phyloP scores from a whole-genome alignment of 2,797 vertebrate genomes.

The Hirundo rustica region DNA sequence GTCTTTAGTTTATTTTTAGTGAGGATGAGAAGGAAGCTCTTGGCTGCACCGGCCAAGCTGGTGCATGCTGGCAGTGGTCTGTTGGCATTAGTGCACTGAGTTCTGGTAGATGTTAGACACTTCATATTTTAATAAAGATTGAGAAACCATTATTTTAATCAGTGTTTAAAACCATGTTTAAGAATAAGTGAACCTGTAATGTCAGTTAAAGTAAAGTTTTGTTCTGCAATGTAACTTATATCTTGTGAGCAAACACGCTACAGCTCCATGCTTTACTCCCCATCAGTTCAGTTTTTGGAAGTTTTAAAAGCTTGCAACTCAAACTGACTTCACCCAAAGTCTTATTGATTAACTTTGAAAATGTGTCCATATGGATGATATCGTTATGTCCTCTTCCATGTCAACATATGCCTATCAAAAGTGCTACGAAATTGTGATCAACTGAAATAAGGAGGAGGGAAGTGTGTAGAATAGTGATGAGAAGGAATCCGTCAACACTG shows the following conservation, averaged over 20 bases:
- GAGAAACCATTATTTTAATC: not conserved
- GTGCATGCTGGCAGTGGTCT: not conserved
- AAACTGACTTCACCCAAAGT: not conserved
- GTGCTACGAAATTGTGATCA: slow-evolving; percentile 17
- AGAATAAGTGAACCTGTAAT: not conserved
- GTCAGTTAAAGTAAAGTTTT: not conserved
- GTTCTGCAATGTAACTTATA: not conserved
- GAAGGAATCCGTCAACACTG: not conserved
- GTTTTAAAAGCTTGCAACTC: not conserved
- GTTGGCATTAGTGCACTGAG: not conserved
- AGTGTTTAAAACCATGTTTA: not conserved
- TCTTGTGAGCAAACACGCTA: not conserved
- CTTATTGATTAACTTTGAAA: slow-evolving; percentile 41
- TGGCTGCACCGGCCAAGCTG: not conserved
- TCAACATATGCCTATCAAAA: slow-evolving; percentile 47
- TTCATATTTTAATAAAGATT: not conserved
- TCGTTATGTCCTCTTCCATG: not conserved
- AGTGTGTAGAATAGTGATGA: not conserved
- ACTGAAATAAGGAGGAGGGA: not conserved
- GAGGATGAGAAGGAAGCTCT: slow-evolving; percentile 16
- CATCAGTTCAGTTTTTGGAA: not conserved
- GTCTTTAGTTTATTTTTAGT: slow-evolving; percentile 47
- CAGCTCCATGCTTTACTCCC: not conserved
- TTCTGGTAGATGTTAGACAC: not conserved
- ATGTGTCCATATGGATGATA: slow-evolving; percentile 35